These are phyloP conservation scores for Mythimna lalbum DNA, from an alignment of 2,888 invertebrate genomes.

Conservation along the genomic window DNA sequence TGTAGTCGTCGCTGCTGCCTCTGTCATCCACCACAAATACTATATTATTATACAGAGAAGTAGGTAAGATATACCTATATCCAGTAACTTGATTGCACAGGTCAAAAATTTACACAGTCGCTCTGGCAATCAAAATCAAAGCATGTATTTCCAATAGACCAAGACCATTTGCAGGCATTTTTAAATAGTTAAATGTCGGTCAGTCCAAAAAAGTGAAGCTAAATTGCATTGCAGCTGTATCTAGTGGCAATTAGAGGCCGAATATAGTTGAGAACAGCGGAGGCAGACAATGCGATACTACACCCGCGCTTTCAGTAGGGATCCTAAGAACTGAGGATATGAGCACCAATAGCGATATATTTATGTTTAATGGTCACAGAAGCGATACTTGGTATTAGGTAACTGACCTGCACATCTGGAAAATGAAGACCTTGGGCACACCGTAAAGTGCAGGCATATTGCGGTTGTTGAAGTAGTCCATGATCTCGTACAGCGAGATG, in stretches of 20 bases:
- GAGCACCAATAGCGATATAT: too few relatives aligned
- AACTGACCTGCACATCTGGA: constrained; percentile 92
- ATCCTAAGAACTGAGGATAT: not conserved
- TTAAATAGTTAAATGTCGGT: too few relatives aligned
- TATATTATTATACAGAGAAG: too few relatives aligned
- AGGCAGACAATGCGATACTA: not conserved
- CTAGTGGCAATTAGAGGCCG: not conserved
- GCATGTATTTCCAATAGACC: too few relatives aligned
- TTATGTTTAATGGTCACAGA: not conserved
- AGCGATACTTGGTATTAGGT: not conserved
- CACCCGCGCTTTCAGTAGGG: not conserved
- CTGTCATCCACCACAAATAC: constrained; percentile 53
- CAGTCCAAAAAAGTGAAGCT: too few relatives aligned
- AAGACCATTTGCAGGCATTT: too few relatives aligned
- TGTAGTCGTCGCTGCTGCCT: constrained; percentile 71
- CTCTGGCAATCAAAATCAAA: too few relatives aligned
- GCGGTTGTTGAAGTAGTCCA: constrained; percentile 91
- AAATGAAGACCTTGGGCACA: constrained; percentile 94
- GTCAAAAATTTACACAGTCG: not conserved
- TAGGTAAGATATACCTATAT: too few relatives aligned
- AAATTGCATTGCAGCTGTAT: not conserved
- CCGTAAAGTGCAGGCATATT: constrained; percentile 88
- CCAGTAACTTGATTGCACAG: too few relatives aligned
- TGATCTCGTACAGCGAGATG: constrained; percentile 88
- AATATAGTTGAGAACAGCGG: not conserved